Evolutionary conservation across 1,140 invertebrate species (phyloP).

Genomic region (Lordiphosa mommai): DNA sequence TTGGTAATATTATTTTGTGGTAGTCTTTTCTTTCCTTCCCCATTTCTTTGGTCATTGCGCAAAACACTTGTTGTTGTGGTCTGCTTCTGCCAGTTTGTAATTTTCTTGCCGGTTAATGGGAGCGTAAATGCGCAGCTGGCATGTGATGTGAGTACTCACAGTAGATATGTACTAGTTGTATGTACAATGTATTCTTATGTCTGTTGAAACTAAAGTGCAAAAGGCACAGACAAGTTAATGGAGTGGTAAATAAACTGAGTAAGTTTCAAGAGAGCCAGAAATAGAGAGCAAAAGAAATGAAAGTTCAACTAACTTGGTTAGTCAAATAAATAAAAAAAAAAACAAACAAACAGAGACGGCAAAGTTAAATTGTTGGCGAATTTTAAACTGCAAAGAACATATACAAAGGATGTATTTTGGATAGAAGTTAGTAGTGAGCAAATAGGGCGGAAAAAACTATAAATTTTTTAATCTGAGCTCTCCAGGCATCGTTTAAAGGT

Average conservation of each 20-base stretch:
- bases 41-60: constrained; percentile 61
- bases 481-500: no score
- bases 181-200: constrained; percentile 49
- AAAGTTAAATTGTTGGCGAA: no score
- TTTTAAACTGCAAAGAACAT: no score
- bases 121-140: constrained; percentile 74
- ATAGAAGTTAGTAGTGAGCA: no score
- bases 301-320: constrained; percentile 44
- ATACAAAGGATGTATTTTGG: no score
- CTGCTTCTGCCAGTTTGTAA: constrained; percentile 32
- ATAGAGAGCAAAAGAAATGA: constrained; percentile 13
- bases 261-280: constrained; percentile 1
- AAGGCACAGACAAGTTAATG: constrained; percentile 73
- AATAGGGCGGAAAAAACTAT: no score
- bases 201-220: constrained; percentile 67
- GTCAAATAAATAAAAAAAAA: no score
- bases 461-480: no score
- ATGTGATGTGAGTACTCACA: constrained; percentile 59
- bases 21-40: constrained; percentile 13
- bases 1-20: constrained; percentile 24
- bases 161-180: background rate
- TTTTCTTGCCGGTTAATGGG: constrained; percentile 67
- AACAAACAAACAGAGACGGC: no score
- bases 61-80: constrained; percentile 50
- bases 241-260: constrained; percentile 45